phyloP scores from a whole-genome alignment of 1,140 invertebrate genomes.

The Lysiphlebus fabarum region DNA sequence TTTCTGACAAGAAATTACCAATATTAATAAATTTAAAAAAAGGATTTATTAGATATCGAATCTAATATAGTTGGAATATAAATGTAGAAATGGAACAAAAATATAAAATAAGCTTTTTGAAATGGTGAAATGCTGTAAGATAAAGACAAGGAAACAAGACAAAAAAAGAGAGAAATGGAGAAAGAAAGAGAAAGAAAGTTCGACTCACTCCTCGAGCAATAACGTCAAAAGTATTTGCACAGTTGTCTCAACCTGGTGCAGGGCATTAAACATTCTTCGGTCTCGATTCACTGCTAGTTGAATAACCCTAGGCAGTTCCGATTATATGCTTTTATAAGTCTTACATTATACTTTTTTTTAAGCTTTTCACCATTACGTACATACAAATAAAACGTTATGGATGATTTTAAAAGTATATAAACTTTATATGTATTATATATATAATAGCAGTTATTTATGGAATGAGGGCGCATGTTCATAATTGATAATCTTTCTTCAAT shows the following conservation, averaged over 20 bases:
- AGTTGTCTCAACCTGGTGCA: conserved; percentile 42
- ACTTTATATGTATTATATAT: no score
- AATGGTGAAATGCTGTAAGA: background rate
- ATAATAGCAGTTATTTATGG: no score
- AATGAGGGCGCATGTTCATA: no score
- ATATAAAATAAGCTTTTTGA: background rate
- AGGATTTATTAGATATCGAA: no score
- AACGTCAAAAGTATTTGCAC: conserved; percentile 48
- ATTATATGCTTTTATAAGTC: conserved; percentile 15
- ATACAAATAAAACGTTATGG: no score
- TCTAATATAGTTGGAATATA: no score
- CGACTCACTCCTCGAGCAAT: conserved; percentile 32
- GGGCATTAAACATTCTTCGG: conserved; percentile 44
- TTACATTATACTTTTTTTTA: conserved; percentile 16
- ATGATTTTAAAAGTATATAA: no score
- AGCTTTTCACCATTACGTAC: background rate
- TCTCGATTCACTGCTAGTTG: conserved; percentile 18
- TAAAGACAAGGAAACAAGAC: background rate
- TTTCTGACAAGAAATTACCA: no score
- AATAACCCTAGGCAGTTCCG: conserved; percentile 19
- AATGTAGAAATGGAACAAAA: background rate
- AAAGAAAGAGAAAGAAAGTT: conserved; percentile 11
- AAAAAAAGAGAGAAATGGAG: background rate
- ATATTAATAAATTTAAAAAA: no score
- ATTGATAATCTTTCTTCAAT: no score